Base-by-base conservation (phyloP, 2,797 vertebrate species). In the Orestias chungarensis region DNA sequence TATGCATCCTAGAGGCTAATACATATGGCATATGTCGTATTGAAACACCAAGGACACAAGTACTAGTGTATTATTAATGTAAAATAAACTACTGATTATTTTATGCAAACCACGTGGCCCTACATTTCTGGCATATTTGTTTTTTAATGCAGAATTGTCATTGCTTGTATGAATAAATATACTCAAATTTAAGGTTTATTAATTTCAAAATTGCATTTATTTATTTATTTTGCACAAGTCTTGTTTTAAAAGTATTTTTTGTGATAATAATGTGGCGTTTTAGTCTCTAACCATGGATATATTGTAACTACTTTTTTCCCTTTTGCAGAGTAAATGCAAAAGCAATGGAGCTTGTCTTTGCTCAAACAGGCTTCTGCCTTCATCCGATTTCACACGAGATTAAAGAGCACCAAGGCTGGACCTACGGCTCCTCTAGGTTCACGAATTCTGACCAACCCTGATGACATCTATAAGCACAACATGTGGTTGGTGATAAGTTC, bases 391-490 rank as follows among this genome's bases (percentile, higher is more conserved):
- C 82, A 86, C 0, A 77, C 70, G 68, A 95, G 95, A 87, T 87
- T 82, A 64, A 94, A 91, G 62, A 94, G 93, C 80, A 87, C 70
- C 64, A 78, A 47, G 52, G 69, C 64, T 75, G 90, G 93, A 84
- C 97, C 96, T 44, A 83, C 87, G 7, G 94, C 87, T 86, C 96
- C 97, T n/a, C 92, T 98, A 29, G 96, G 96, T 71, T 95, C 95
- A 68, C 94, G 96, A 70, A 94, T 97, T 88, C 95, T 98, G 83
- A 95, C 92, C 70, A 94, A 94, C 84, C 91, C 89, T 43, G 91
- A 93, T 70, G 93, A 95, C 80, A 67, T 94, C 71, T 95, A 92
- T 76, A 90, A 93, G 66, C 91, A 94, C 82, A 95, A 95, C 85
- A 95, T 93, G 93, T 94, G 94, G 93, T 94, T 64, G 81, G 84